Conservation (phyloP, 2,113 vertebrate genomes). For the Phainopepla nitens region DNA sequence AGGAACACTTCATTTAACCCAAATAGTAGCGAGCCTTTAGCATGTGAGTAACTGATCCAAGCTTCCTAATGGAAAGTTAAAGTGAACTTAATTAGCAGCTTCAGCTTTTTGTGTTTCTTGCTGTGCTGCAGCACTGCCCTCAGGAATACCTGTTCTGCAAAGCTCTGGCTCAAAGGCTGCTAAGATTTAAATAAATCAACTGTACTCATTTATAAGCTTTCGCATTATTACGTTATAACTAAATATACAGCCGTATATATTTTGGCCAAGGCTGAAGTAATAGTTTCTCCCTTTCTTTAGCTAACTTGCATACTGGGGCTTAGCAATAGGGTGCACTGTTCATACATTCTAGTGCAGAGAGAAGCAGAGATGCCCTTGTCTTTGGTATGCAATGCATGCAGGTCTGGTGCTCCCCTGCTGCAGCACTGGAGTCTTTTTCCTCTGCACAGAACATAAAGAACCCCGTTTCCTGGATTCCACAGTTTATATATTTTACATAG, state of each 20-base stretch:
- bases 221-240: neutral
- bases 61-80: conserved; percentile 27
- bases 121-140: neutral
- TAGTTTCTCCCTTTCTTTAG: neutral
- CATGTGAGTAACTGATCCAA: neutral
- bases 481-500: neutral
- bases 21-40: neutral
- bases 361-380: neutral
- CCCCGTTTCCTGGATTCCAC: neutral
- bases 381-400: neutral
- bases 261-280: neutral
- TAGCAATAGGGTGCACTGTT: neutral
- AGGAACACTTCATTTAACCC: conserved; percentile 30
- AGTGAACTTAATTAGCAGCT: neutral
- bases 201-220: neutral
- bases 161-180: neutral
- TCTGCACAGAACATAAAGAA: neutral
- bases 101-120: neutral
- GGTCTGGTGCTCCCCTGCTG: neutral
- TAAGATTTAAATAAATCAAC: neutral
- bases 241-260: neutral
- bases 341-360: neutral
- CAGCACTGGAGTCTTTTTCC: neutral
- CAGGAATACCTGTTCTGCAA: neutral
- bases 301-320: neutral